These are phyloP conservation scores for Rhincodon typus DNA, from an alignment of 2,797 vertebrate species.

Conservation along the genomic window DNA sequence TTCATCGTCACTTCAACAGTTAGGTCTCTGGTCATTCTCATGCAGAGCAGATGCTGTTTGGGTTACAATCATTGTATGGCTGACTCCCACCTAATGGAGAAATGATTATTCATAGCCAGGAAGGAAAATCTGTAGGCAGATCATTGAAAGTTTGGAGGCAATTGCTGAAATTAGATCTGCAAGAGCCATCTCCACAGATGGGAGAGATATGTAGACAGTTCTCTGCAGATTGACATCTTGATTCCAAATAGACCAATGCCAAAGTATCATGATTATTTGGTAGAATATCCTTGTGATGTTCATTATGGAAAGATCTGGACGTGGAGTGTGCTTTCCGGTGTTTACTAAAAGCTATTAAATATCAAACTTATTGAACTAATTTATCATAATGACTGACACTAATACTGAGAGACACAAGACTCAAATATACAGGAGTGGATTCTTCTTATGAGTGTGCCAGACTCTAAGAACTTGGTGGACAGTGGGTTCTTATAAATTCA, in stretches of 20 bases:
- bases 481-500: neutral
- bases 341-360: neutral
- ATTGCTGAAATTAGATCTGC: neutral
- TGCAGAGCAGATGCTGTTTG: slow-evolving; percentile 9
- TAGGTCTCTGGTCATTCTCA: slow-evolving; percentile 14
- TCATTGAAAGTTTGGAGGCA: neutral
- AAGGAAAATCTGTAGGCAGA: slow-evolving; percentile 15
- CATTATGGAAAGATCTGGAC: neutral
- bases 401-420: neutral
- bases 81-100: neutral
- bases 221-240: neutral
- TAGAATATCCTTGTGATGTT: neutral
- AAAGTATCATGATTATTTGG: neutral
- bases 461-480: neutral
- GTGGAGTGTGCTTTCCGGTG: neutral
- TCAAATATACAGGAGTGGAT: neutral
- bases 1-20: slow-evolving; percentile 25
- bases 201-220: neutral
- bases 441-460: neutral
- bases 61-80: neutral
- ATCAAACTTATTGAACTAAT: neutral
- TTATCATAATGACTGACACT: neutral
- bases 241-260: neutral
- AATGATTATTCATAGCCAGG: slow-evolving; percentile 23
- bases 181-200: neutral